These are phyloP conservation scores for Saccostrea echinata DNA, from an alignment of 1,140 invertebrate species.

Conservation along the genomic window DNA sequence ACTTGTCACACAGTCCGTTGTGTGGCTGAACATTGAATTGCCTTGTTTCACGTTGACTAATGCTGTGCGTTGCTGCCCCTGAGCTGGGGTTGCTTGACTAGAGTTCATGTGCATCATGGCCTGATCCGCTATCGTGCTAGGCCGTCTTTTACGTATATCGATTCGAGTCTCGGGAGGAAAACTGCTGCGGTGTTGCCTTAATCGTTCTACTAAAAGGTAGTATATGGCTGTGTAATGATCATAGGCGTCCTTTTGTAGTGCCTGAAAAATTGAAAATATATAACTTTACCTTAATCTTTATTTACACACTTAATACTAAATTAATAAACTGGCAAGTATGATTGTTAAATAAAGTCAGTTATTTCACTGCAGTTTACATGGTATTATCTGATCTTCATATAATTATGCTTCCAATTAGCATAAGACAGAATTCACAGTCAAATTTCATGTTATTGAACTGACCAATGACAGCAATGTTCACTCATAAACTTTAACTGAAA, in stretches of 20 bases:
- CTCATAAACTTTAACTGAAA: no score
- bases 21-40: constrained; percentile 60
- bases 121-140: constrained; percentile 88
- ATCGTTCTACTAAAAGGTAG: constrained; percentile 91
- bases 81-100: constrained; percentile 50
- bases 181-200: constrained; percentile 81
- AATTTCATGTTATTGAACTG: no score
- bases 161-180: constrained; percentile 76
- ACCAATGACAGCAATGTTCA: no score
- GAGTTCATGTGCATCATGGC: constrained; percentile 83
- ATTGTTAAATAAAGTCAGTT: no score
- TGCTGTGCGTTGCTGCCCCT: constrained; percentile 59
- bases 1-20: constrained; percentile 74
- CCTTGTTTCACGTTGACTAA: constrained; percentile 69
- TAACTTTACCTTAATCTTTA: no score
- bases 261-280: constrained; percentile 82
- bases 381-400: no score
- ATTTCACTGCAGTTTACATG: no score
- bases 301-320: no score
- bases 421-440: no score
- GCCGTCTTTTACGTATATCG: constrained; percentile 82
- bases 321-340: no score
- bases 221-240: constrained; percentile 98
- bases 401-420: no score
- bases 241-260: constrained; percentile 92